These are phyloP conservation scores for Entomobrya proxima DNA, from an alignment of 2,888 invertebrate genomes.

Conservation along the genomic window DNA sequence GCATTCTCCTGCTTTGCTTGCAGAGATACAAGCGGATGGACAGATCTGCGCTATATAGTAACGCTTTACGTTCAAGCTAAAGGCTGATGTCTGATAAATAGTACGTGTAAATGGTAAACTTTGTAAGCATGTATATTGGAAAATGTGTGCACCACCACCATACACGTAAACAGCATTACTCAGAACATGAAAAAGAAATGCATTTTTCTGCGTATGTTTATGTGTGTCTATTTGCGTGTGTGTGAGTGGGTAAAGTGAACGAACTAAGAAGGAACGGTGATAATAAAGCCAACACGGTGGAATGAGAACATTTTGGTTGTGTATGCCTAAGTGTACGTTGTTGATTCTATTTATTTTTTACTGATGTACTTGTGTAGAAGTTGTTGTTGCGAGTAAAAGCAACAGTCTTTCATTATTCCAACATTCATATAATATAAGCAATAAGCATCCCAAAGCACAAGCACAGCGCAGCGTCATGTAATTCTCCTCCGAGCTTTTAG, in stretches of 20 bases:
- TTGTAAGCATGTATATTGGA: not conserved
- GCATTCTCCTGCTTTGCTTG: not conserved
- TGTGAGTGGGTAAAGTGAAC: constrained; percentile 34
- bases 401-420: too few relatives aligned
- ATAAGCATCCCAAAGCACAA: too few relatives aligned
- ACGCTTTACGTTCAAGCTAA: not conserved
- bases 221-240: constrained; percentile 40
- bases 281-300: not conserved
- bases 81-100: not conserved
- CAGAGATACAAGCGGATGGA: constrained; percentile 8
- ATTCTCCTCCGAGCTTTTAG: too few relatives aligned
- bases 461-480: too few relatives aligned
- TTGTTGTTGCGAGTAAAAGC: too few relatives aligned
- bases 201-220: constrained; percentile 54
- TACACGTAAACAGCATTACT: not conserved
- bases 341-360: too few relatives aligned
- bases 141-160: not conserved
- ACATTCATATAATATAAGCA: too few relatives aligned
- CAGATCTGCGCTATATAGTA: constrained; percentile 7
- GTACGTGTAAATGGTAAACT: not conserved
- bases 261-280: constrained; percentile 30
- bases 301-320: not conserved
- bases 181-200: constrained; percentile 42
- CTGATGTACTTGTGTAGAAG: too few relatives aligned
- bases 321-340: too few relatives aligned